phyloP scores from a whole-genome alignment of 2,797 vertebrate genomes.

The Staurois parvus region DNA sequence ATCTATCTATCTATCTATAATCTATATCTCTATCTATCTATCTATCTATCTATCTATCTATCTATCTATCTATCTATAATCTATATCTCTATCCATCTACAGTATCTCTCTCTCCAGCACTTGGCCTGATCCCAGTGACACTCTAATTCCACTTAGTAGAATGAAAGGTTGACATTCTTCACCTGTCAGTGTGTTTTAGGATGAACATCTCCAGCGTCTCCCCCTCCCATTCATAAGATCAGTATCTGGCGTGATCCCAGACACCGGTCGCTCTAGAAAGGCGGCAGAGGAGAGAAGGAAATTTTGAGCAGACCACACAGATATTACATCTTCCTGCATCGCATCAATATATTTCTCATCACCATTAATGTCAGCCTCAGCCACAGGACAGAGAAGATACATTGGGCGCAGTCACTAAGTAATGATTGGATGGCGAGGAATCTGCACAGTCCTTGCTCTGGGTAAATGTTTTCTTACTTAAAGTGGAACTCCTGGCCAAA shows the following conservation, averaged over 20 bases:
- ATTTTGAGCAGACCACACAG: conserved; percentile 37
- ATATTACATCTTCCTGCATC: conserved; percentile 22
- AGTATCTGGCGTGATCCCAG: conserved; percentile 31
- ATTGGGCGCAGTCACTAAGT: conserved; percentile 7
- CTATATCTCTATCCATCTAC: neutral
- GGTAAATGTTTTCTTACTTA: neutral
- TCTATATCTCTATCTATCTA: neutral
- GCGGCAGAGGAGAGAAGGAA: neutral
- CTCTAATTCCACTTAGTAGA: conserved; percentile 15
- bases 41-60: conserved; percentile 2
- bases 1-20: conserved; percentile 1
- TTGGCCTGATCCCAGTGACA: conserved; percentile 2
- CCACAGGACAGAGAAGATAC: conserved; percentile 18
- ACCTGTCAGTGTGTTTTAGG: conserved; percentile 38
- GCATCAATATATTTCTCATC: conserved; percentile 47
- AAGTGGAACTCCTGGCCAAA: neutral
- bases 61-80: neutral
- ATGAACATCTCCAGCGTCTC: conserved; percentile 26
- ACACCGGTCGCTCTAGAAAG: neutral
- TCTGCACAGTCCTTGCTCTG: neutral
- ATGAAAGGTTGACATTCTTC: conserved; percentile 34
- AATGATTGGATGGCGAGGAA: neutral
- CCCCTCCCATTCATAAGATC: conserved; percentile 14
- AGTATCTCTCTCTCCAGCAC: neutral
- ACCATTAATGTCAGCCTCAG: conserved; percentile 41